Conservation (phyloP, 2,888 invertebrate genomes). For the Aleiodes leptofemur region DNA sequence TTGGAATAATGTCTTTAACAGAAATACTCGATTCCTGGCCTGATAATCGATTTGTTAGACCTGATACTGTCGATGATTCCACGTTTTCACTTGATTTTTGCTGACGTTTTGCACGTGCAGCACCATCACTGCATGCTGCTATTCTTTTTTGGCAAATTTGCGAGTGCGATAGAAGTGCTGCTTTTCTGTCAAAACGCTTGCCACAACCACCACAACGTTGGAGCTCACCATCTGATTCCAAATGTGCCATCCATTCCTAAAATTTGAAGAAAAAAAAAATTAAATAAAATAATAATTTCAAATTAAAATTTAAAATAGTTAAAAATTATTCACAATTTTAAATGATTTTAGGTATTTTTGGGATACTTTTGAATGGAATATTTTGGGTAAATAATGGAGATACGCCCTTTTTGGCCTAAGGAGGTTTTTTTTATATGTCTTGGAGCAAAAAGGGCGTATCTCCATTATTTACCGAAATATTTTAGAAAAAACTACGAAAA, state of each 20-base stretch:
- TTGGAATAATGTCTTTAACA: constrained; percentile 17
- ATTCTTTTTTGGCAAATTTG: constrained; percentile 81
- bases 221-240: constrained; percentile 80
- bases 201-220: constrained; percentile 84
- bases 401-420: too few species aligned
- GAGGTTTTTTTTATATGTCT: too few species aligned
- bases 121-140: constrained; percentile 73
- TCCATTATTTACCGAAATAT: too few species aligned
- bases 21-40: background rate
- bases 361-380: too few species aligned
- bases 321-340: too few species aligned
- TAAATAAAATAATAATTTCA: background rate
- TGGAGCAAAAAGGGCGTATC: too few species aligned
- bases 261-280: constrained; percentile 28
- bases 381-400: too few species aligned
- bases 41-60: background rate
- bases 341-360: too few species aligned
- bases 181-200: constrained; percentile 84
- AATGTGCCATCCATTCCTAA: constrained; percentile 81
- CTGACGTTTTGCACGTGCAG: constrained; percentile 51
- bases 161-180: constrained; percentile 84
- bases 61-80: background rate
- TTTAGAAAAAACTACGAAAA: too few species aligned
- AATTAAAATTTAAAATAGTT: too few species aligned
- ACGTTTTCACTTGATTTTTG: constrained; percentile 22